Base-by-base conservation (phyloP, 2,888 invertebrate genomes). In the Drosophila meridionalis region DNA sequence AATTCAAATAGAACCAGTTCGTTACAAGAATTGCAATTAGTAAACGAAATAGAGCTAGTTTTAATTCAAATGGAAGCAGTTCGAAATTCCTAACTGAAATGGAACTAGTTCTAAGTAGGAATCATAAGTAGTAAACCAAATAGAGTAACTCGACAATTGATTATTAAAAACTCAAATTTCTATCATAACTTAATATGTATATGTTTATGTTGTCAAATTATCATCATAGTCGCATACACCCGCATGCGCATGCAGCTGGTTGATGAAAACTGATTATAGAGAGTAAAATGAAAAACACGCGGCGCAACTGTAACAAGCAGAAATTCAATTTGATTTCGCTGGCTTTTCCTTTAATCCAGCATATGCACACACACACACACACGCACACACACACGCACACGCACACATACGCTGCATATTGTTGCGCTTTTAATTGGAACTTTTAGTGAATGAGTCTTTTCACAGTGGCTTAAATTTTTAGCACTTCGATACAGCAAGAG, bases 311-410 rank as follows among this genome's bases (percentile, higher is more conserved):
- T n/a, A 69, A 64, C 60, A 65, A 53, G 57, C 62, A 32, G 64
- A 70, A 65, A 67, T 67, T 62, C 52, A 76, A 80, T 71, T 80
- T 69, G 53, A 57, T 69, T 72, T 56, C 42, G 45, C 32, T 32
- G 62, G 48, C 3, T 7, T 48, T 55, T 64, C 26, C 55, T 38
- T 65, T 50, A 40, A 50, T 40, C 11, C 62, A 52, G 36, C 32
- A 38, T 42, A 55, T 36, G 28, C 20, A 40, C 32, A 28, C 32
- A 36, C 42, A 12, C 52, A 40, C 14, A 30, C 30, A 36, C 45
- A 6, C 12, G n/a, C 20, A 50, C 50, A 14, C 8, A 14, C 20
- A 11, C 38, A 6, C 50, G 20, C 8, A 26, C 40, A 14, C 20
- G 9, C 20, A 26, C 12, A 8, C 32, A 11, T 40, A 28, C 36